Base-by-base conservation (phyloP, 1,140 invertebrate genomes). In the Drosophila insularis region DNA sequence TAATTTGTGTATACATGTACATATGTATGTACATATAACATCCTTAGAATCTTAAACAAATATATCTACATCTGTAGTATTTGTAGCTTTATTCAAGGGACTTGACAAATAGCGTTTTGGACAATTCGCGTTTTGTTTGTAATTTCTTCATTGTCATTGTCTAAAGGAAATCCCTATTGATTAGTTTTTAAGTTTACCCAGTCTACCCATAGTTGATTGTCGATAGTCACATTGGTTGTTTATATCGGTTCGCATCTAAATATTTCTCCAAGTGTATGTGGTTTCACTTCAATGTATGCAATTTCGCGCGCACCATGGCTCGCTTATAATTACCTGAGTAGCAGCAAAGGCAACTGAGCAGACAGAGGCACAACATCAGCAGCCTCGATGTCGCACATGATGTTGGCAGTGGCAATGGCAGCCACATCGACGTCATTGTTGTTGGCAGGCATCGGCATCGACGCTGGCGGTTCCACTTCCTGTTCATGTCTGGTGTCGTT, bases 261-360 rank as follows among this genome's bases (percentile, higher is more conserved):
- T 2, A 27, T 50, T 50, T 21, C 1, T 50, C 63, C 40, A 63
- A 64, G 74, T 76, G 65, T 46, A 46, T 7, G 7, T 43, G n/a
- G n/a, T n/a, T n/a, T n/a, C n/a, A 11, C 13, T 43, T 43, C 8
- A 43, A 17, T 21, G 43, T 50, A 50, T 50, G n/a, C n/a, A n/a
- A n/a, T 50, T 11, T 10, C 17, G 7, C 43, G 6, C 43, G 1
- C 14, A 46, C 43, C 43, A 60, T 55, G 60, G 23, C 31, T 23
- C 35, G 55, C 60, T 7, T 80, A 19, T 50, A 80, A 80, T 87
- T 87, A 87, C 82, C 82, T 87, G 82, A 79, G 66, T 77, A 82
- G 64, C 80, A 75, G 76, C 80, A 77, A 23, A 89, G 72, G 69
- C 79, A 89, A 67, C 72, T 71, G 40, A 87, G 84, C 66, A 87